Base-by-base conservation (phyloP, 37 sponge, comb jelly and placozoan species). In the Theonella swinhoei region DNA sequence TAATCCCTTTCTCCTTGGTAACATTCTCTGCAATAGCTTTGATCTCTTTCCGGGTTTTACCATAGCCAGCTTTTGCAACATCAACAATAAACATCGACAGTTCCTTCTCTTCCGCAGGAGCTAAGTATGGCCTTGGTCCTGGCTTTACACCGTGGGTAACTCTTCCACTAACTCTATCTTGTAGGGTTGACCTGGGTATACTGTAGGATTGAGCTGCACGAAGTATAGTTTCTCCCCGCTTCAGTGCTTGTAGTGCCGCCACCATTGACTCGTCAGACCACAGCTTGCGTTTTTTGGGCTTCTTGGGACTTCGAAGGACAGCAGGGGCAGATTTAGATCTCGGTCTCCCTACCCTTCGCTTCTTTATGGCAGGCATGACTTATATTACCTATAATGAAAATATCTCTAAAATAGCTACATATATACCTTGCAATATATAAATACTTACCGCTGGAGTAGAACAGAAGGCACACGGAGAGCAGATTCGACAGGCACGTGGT, bases 61-160 rank as follows among this genome's bases (percentile, higher is more conserved):
- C 78, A 85, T 85, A 85, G 24, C 85, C 85, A 67, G 39, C 63
- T 41, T 85, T 1, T 5, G 64, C 70, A 28, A 68, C 78, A 29
- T 64, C 74, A 2, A 72, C 14, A 9, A 75, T 37, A 26, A 73
- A 73, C 3, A 61, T 28, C 42, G 68, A 34, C 33, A 79, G 61
- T 37, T 81, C 72, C 31, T n/a, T 3, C 38, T 82, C 74, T 72
- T 82, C 81, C 33, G 0, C 58, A 8, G 41, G 28, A 54, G 76
- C 29, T 4, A 75, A 29, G 14, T 84, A 84, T 17, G 68, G 62
- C 76, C 22, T 36, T 25, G 67, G 84, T 20, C 76, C 84, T 40
- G 76, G 76, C 33, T 75, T 84, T 19, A 39, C 28, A 29, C 59
- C 82, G 70, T 81, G 82, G 54, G 22, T 42, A 42, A 81, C 82